Base-by-base conservation (phyloP, 2,113 vertebrate species). In the Ictidomys tridecemlineatus region DNA sequence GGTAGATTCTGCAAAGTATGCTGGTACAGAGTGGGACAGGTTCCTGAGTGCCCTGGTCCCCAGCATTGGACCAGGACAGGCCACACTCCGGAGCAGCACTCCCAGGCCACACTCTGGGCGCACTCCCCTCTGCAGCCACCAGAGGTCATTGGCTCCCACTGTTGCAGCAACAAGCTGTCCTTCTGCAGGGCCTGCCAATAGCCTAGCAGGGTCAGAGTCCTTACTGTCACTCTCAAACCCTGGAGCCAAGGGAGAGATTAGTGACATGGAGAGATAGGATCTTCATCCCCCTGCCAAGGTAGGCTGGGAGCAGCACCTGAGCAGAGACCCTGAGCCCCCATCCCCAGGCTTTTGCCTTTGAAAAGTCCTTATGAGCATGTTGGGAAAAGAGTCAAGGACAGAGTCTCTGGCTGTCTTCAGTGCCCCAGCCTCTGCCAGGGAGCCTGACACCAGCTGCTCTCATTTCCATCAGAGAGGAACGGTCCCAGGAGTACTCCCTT, bases 101-200 rank as follows among this genome's bases (percentile, higher is more conserved):
- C n/a, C n/a, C 18, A 13, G 85, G n/a, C 45, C 86, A 2, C 0
- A 4, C 45, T 74, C 48, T 0, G 20, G 56, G 16, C 4, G 84
- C 18, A 7, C 53, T 96, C 77, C 93, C 87, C 3, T 67, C n/a
- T 77, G 89, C 24, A 48, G 86, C 97, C 98, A 83, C 94, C 95
- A 98, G 98, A 95, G 94, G 98, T 95, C 98, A 96, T 4, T 70
- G 83, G 92, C 85, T 97, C 92, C 93, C 20, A 17, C 51, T 8
- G 32, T 2, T 88, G 78, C 76, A 82, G 84, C 39, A 12, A n/a
- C 10, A 51, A 17, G 34, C 37, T 3, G 11, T 22, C 58, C 53
- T 39, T 30, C 42, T 32, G 45, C 28, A 22, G 2, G 12, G 58
- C 73, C 28, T 13, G 48, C 17, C 13, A 48, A 45, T 4, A 1